Evolutionary conservation across 2,888 invertebrate genomes (phyloP).

Genomic region (Noctuana brunneofusca): DNA sequence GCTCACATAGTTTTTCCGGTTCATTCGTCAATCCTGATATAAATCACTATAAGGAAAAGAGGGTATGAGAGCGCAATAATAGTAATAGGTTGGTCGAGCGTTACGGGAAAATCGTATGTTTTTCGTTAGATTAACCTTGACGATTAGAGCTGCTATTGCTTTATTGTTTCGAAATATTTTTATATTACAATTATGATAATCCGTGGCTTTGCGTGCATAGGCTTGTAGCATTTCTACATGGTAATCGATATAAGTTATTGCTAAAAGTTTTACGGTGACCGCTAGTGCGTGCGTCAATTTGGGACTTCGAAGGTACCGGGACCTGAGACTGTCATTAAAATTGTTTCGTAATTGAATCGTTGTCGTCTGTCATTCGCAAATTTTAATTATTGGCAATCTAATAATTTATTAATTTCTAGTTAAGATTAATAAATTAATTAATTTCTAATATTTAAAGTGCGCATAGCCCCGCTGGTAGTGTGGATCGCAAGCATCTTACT

Average conservation of each 20-base stretch:
- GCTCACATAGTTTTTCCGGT: neutral
- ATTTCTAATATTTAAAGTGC: too few species aligned
- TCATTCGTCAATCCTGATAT: neutral
- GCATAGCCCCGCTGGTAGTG: too few species aligned
- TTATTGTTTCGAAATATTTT: neutral
- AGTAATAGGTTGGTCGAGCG: neutral
- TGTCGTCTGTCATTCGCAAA: too few species aligned
- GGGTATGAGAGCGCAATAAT: neutral
- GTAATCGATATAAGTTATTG: neutral
- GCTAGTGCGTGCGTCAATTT: too few species aligned
- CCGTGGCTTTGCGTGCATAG: neutral
- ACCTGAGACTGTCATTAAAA: too few species aligned
- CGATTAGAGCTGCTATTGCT: neutral
- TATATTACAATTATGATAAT: neutral
- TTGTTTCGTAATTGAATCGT: too few species aligned
- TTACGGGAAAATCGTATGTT: neutral
- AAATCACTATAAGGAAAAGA: neutral
- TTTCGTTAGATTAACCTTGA: conserved; percentile 1
- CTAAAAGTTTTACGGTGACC: neutral
- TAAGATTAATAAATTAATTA: too few species aligned
- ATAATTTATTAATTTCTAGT: too few species aligned
- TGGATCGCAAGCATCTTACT: too few species aligned
- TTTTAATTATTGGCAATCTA: too few species aligned
- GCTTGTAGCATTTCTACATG: neutral
- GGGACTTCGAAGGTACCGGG: too few species aligned